phyloP scores from a whole-genome alignment of 2,888 invertebrate species.

The Melieria picta region DNA sequence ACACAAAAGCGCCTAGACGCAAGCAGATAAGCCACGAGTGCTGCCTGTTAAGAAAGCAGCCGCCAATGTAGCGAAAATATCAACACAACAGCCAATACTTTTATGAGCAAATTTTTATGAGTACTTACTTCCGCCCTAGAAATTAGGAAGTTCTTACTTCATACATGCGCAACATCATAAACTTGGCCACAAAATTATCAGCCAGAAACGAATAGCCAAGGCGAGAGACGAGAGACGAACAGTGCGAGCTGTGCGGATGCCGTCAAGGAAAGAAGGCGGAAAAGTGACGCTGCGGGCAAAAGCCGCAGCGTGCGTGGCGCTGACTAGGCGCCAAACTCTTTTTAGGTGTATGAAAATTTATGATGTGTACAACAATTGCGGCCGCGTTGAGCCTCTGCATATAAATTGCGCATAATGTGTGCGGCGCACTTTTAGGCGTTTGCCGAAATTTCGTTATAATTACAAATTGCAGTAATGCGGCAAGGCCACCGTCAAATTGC shows the following conservation, averaged over 20 bases:
- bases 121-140: conserved; percentile 60
- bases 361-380: conserved; percentile 55
- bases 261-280: background rate
- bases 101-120: conserved; percentile 50
- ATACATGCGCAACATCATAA: conserved; percentile 18
- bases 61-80: conserved; percentile 38
- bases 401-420: too few species aligned
- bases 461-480: too few species aligned
- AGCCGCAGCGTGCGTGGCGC: too few species aligned
- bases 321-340: background rate
- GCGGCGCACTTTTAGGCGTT: too few species aligned
- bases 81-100: conserved; percentile 43
- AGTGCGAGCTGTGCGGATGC: background rate
- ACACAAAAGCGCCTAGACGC: background rate
- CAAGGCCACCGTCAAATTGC: too few species aligned
- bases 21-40: too few species aligned
- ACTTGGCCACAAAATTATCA: background rate
- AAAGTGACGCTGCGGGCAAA: background rate
- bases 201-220: background rate
- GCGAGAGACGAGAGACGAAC: conserved; percentile 1
- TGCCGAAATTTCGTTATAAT: too few species aligned
- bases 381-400: too few species aligned
- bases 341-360: conserved; percentile 47
- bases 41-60: background rate
- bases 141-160: conserved; percentile 53